These are phyloP conservation scores for Hyppa rectilinea DNA, from an alignment of 2,888 invertebrate genomes.

Conservation along the genomic window DNA sequence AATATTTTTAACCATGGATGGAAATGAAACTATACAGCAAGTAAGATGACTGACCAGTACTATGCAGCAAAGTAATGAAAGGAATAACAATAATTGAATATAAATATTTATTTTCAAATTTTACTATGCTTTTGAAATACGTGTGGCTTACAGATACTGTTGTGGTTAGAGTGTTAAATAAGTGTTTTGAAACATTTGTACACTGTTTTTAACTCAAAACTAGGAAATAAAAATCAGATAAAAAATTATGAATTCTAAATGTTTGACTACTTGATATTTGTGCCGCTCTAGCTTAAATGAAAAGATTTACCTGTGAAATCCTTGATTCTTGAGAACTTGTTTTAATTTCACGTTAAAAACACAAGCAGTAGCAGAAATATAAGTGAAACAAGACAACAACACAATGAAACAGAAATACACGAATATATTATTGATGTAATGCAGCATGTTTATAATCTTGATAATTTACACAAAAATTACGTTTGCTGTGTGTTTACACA, in stretches of 20 bases:
- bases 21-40: neutral
- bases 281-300: no score
- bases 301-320: slow-evolving; percentile 82
- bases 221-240: neutral
- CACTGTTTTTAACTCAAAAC: neutral
- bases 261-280: neutral
- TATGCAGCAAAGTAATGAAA: neutral
- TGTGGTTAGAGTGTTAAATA: neutral
- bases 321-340: slow-evolving; percentile 78
- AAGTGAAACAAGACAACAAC: slow-evolving; percentile 51
- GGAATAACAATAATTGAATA: no score
- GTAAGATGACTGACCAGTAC: no score
- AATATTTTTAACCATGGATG: neutral
- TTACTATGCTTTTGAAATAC: neutral
- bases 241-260: neutral
- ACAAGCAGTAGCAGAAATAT: slow-evolving; percentile 71
- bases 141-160: no score
- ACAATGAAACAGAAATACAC: slow-evolving; percentile 18
- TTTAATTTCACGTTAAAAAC: slow-evolving; percentile 77
- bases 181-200: no score
- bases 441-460: neutral
- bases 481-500: neutral
- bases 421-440: neutral
- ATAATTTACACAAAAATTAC: neutral
- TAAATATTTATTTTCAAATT: no score